Conservation (phyloP, 2,113 vertebrate genomes). For the Nibea albiflora region DNA sequence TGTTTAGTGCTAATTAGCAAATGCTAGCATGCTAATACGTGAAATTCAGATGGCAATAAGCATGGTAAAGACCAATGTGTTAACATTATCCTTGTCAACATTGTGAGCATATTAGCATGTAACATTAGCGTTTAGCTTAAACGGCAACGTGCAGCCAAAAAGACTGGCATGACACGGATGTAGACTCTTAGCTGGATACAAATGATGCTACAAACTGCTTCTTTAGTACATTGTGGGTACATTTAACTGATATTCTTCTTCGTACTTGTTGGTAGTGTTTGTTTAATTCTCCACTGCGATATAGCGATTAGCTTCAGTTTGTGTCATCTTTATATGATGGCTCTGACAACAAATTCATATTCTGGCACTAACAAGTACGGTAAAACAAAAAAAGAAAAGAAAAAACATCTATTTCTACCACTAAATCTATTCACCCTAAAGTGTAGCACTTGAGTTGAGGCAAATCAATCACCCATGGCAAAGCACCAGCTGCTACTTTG, state of each 20-base stretch:
- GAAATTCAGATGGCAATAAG: not conserved
- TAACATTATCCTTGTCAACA: not conserved
- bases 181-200: not conserved
- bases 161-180: not conserved
- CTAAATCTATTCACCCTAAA: not conserved
- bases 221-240: not conserved
- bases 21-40: not conserved
- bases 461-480: not conserved
- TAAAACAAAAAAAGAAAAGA: not conserved
- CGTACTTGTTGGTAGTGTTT: not conserved
- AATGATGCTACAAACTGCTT: not conserved
- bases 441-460: not conserved
- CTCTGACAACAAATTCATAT: not conserved
- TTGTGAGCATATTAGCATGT: not conserved
- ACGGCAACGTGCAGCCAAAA: not conserved
- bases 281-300: not conserved
- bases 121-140: not conserved
- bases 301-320: not conserved
- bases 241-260: not conserved
- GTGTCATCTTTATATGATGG: not conserved
- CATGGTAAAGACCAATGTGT: not conserved
- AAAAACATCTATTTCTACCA: not conserved
- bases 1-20: not conserved
- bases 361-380: not conserved
- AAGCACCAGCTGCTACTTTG: conserved; percentile 18